A percentile compares a stretch with the other conserved stretches of the same genome.
These are phyloP conservation scores for Scatophagus argus DNA, from an alignment of 2,113 vertebrate species.

Conservation along the genomic window DNA sequence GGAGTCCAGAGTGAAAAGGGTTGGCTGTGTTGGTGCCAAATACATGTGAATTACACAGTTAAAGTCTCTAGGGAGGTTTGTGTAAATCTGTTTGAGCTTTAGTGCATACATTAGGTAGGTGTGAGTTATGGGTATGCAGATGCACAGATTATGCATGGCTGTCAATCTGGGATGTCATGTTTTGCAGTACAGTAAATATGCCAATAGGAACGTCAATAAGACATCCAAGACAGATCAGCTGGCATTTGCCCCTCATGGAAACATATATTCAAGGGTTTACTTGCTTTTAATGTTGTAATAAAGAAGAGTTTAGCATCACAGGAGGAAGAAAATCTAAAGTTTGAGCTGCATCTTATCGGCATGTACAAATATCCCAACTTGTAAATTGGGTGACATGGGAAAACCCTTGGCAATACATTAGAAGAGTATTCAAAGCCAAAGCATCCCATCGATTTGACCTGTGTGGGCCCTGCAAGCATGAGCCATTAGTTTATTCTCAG, in stretches of 20 bases:
- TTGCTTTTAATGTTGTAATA: conserved; percentile 33
- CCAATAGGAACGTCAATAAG: conserved; percentile 11
- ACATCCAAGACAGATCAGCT: conserved; percentile 3
- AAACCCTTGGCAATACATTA: conserved; percentile 82
- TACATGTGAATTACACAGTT: conserved; percentile 19
- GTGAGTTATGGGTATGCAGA: not conserved
- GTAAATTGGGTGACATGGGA: conserved; percentile 79
- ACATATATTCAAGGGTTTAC: not conserved
- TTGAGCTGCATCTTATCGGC: conserved; percentile 60
- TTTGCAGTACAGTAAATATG: not conserved
- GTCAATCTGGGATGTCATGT: conserved; percentile 9
- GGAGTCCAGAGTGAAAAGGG: conserved; percentile 5
- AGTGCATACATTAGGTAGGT: not conserved
- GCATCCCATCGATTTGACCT: conserved; percentile 83
- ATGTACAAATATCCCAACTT: conserved; percentile 75
- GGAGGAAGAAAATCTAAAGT: conserved; percentile 69
- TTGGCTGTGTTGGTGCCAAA: conserved; percentile 11
- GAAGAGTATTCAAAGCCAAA: conserved; percentile 73
- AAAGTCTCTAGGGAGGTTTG: conserved; percentile 2
- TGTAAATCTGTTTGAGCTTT: conserved; percentile 9
- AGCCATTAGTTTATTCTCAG: conserved; percentile 81
- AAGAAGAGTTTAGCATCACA: conserved; percentile 40
- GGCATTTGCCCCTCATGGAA: not conserved
- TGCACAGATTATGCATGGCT: not conserved
- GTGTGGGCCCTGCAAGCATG: conserved; percentile 77